Evolutionary conservation across 2,888 invertebrate species (phyloP), one percentile per base, ranked within the genome.

Genomic region (Watsonalla binaria): DNA sequence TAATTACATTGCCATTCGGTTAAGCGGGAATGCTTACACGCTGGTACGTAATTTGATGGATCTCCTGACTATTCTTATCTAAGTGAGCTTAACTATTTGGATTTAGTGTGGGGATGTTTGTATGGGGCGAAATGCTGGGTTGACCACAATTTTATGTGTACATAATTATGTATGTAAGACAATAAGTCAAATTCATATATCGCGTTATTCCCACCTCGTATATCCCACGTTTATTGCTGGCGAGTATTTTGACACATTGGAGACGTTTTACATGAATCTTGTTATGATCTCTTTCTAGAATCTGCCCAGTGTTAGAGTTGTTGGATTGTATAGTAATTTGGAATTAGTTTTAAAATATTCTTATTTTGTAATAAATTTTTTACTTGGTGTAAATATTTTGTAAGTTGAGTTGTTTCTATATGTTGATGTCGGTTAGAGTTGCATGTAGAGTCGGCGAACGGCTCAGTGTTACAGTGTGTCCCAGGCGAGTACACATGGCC

Each of bases 201-300:
- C 86, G 80, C 70, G 72, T 81, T 75, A 72, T 75, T 78, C 86
- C 85, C 84, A 85, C 82, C 84, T 81, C 62, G 71, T 75, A 72
- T 70, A 67, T 70, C 75, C 70, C 70, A 73, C 67, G 65, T 65
- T 70, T 68, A 72, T 70, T 72, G 74, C 73, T 67, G 68, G 66
- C 70, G 65, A 67, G 70, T 69, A 49, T 72, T 73, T 65, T 68
- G 72, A 78, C 66, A 74, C 64, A 70, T 64, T 65, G 62, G 65
- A 67, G 71, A 71, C 6, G 37, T 73, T 78, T 76, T 76, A 82
- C 76, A 76, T 86, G 90, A 90, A 90, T 90, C 90, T 90, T 84
- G 81, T 82, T 78, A 84, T 90, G 90, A 90, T 90, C 90, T 90
- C 90, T 83, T 82, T 77, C 74, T 80, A 78, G 90, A 90, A 90